Percentiles rank a stretch among this genome's conserved stretches.
Evolutionary conservation across 2,797 vertebrate genomes (phyloP).

Genomic region (Enteromius fasciolatus): DNA sequence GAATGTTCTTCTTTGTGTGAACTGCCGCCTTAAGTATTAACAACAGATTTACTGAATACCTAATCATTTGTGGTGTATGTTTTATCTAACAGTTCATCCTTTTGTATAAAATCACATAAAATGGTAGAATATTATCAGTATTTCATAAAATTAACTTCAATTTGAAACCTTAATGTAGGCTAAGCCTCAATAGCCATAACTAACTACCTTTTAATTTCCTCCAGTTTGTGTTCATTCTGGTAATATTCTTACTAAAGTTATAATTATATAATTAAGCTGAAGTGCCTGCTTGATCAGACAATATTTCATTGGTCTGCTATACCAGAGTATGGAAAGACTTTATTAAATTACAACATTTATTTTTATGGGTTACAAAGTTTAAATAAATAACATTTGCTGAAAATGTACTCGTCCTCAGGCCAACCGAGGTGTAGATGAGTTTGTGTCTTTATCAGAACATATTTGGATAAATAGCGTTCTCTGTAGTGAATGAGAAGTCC

Average conservation of each 20-base stretch:
- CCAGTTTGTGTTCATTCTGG: neutral
- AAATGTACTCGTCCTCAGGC: neutral
- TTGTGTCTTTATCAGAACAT: neutral
- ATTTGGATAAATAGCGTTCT: neutral
- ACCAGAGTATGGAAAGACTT: neutral
- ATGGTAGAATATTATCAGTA: neutral
- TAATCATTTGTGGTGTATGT: neutral
- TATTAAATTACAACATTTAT: neutral
- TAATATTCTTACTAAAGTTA: neutral
- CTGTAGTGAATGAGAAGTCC: neutral
- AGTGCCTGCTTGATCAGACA: neutral
- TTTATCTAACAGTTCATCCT: neutral
- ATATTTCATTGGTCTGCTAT: neutral
- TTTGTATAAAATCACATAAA: neutral
- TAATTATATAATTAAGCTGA: neutral
- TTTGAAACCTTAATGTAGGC: neutral
- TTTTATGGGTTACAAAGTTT: neutral
- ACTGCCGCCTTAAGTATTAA: neutral
- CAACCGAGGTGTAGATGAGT: neutral
- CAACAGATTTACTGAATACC: neutral
- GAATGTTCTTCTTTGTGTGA: no score
- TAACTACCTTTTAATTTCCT: neutral
- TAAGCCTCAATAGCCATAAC: neutral
- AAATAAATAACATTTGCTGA: neutral
- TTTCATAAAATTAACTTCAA: neutral